Evolutionary conservation across 1,140 invertebrate species (phyloP).

Genomic region (Drosophila littoralis): DNA sequence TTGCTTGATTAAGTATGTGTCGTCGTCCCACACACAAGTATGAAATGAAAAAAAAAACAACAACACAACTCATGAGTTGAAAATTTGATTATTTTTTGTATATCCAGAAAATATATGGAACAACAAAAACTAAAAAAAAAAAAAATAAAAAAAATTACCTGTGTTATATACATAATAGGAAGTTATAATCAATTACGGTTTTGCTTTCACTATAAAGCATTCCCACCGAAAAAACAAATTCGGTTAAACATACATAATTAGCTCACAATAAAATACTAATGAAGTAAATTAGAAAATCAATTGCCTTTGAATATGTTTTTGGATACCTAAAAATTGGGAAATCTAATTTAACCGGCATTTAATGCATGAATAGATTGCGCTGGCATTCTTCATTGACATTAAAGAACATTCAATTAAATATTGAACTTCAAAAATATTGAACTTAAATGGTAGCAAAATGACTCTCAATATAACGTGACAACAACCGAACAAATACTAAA

Average conservation of each 20-base stretch:
- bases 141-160: slow-evolving; percentile 55
- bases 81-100: slow-evolving; percentile 55
- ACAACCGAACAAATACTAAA: too few species aligned
- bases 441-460: too few species aligned
- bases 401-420: too few species aligned
- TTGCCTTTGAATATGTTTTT: slow-evolving; percentile 43
- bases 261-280: slow-evolving; percentile 75
- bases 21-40: slow-evolving; percentile 33
- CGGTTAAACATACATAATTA: slow-evolving; percentile 70
- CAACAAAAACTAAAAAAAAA: slow-evolving; percentile 23
- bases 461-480: too few species aligned
- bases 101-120: slow-evolving; percentile 49
- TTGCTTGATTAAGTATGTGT: slow-evolving; percentile 40
- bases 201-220: slow-evolving; percentile 78
- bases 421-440: too few species aligned
- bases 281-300: slow-evolving; percentile 61
- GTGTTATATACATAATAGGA: slow-evolving; percentile 77
- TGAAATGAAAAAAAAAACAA: slow-evolving; percentile 4
- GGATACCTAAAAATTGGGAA: slow-evolving; percentile 13
- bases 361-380: not conserved
- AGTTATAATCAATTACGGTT: slow-evolving; percentile 78
- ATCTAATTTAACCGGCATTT: not conserved
- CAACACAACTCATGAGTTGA: slow-evolving; percentile 51
- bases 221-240: slow-evolving; percentile 66
- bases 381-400: not conserved